Conservation (phyloP, 2,888 invertebrate species). For the Meganola albula region DNA sequence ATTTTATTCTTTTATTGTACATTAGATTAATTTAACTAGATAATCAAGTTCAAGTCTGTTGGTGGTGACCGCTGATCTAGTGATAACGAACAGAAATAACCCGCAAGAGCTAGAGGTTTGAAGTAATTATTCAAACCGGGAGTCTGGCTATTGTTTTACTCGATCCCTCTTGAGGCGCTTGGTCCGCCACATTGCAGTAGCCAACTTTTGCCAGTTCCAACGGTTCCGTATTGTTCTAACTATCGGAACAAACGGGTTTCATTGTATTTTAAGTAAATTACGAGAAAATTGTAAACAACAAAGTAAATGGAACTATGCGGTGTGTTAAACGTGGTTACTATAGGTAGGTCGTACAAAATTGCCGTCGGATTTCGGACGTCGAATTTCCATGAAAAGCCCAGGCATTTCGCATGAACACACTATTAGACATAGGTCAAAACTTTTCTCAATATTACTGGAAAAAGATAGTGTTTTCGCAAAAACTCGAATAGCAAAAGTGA, state of each 20-base stretch:
- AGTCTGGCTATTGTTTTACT: constrained; percentile 36
- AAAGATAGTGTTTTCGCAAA: too few species aligned
- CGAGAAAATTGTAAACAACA: constrained; percentile 20
- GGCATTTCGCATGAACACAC: too few species aligned
- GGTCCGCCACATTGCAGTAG: constrained; percentile 25
- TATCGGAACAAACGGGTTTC: constrained; percentile 14
- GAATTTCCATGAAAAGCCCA: too few species aligned
- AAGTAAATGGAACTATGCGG: too few species aligned
- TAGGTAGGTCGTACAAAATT: too few species aligned
- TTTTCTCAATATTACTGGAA: too few species aligned
- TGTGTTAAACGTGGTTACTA: too few species aligned
- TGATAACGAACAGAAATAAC: constrained; percentile 28
- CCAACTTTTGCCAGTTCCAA: constrained; percentile 26
- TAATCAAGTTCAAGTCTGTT: constrained; percentile 16
- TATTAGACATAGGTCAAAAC: too few species aligned
- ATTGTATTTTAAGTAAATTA: constrained; percentile 19
- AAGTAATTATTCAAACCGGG: constrained; percentile 41
- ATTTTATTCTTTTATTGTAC: constrained; percentile 6
- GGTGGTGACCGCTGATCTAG: constrained; percentile 17
- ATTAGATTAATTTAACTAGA: constrained; percentile 18
- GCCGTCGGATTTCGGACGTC: too few species aligned
- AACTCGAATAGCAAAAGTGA: too few species aligned
- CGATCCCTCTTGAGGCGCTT: constrained; percentile 30
- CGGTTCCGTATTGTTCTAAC: constrained; percentile 23
- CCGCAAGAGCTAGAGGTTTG: constrained; percentile 21